phyloP scores from a whole-genome alignment of 2,797 vertebrate genomes.

The Gallirallus australis region DNA sequence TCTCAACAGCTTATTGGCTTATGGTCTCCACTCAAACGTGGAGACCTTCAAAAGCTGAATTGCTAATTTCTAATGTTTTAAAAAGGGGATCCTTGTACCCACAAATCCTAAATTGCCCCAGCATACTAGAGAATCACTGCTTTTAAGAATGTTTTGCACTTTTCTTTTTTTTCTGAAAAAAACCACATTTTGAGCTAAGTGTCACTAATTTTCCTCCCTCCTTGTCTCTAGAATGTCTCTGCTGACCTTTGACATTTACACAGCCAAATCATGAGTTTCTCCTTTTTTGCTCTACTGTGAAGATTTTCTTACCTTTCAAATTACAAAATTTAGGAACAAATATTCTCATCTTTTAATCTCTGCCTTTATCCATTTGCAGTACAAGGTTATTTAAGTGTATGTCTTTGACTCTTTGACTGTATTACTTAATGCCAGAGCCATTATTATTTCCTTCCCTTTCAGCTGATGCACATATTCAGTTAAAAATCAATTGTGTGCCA shows the following conservation, averaged over 20 bases:
- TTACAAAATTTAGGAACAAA: not conserved
- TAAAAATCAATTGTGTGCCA: conserved; percentile 55
- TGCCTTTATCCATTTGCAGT: not conserved
- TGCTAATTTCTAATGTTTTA: not conserved
- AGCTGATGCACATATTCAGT: conserved; percentile 8
- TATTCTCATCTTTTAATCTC: not conserved
- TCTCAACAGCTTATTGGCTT: not conserved
- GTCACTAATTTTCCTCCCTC: not conserved
- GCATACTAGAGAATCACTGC: not conserved
- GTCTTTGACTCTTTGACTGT: conserved; percentile 35
- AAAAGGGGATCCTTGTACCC: not conserved
- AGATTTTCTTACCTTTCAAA: not conserved
- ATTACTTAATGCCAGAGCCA: not conserved
- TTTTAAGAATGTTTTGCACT: not conserved
- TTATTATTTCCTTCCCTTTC: conserved; percentile 54
- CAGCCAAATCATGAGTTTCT: not conserved
- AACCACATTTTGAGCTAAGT: not conserved
- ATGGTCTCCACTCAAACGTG: no score
- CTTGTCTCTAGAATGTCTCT: not conserved
- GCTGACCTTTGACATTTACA: not conserved
- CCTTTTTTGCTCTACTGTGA: not conserved
- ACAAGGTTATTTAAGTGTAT: not conserved
- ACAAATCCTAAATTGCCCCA: not conserved
- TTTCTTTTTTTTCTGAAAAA: not conserved
- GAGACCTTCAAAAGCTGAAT: not conserved